Percentiles rank a stretch among this genome's conserved stretches.
These are phyloP conservation scores for Nycteola revayana DNA, from an alignment of 2,888 invertebrate species.

Conservation along the genomic window DNA sequence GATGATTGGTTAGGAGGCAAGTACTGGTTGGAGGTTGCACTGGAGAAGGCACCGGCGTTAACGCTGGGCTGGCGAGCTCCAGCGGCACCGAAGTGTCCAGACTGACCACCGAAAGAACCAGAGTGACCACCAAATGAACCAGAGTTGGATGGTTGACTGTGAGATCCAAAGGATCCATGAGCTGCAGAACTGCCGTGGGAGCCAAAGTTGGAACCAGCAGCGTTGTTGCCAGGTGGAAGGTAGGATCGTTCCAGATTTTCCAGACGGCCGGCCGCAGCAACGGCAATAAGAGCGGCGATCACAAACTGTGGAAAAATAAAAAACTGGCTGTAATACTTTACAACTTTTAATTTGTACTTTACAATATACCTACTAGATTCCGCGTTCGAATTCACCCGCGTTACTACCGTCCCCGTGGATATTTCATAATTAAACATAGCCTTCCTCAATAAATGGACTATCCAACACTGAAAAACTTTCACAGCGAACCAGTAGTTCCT, in stretches of 20 bases:
- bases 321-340: neutral
- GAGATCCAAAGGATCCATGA: no score
- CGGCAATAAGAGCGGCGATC: slow-evolving; percentile 38
- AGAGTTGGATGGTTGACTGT: no score
- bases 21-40: slow-evolving; percentile 67
- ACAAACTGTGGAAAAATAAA: slow-evolving; percentile 8
- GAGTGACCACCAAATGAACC: slow-evolving; percentile 4
- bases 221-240: slow-evolving; percentile 34
- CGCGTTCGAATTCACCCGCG: no score
- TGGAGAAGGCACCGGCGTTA: slow-evolving; percentile 36
- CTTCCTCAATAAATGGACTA: no score
- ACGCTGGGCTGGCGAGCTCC: slow-evolving; percentile 9
- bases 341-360: neutral
- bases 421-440: no score
- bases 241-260: slow-evolving; percentile 45
- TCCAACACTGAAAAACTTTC: no score
- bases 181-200: no score
- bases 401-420: no score
- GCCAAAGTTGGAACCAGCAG: neutral
- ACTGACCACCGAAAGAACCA: slow-evolving; percentile 26
- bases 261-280: slow-evolving; percentile 38
- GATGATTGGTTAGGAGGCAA: slow-evolving; percentile 58
- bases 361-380: no score
- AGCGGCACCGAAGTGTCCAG: slow-evolving; percentile 17
- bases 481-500: no score